A percentile compares a stretch with the other conserved stretches of the same genome.
Evolutionary conservation across 2,888 invertebrate genomes (phyloP).

Genomic region (Pelosia muscerda): DNA sequence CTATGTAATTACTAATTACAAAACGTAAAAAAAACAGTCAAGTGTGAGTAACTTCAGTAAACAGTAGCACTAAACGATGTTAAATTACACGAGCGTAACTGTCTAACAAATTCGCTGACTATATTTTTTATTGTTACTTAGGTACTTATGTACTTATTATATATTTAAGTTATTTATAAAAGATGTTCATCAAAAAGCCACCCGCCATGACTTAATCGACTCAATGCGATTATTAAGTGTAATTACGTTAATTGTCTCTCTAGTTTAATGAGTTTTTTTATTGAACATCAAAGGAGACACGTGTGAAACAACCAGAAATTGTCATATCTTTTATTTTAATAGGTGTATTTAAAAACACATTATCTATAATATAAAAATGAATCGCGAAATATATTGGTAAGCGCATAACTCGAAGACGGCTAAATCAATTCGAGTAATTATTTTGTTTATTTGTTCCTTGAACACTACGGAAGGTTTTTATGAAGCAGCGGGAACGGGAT

Average conservation of each 20-base stretch:
- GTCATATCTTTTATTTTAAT: background rate
- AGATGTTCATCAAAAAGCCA: background rate
- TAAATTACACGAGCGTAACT: background rate
- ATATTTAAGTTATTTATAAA: background rate
- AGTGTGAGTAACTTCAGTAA: background rate
- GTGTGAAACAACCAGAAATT: constrained; percentile 1
- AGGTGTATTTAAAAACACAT: background rate
- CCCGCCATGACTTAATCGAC: background rate
- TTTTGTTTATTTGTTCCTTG: too few relatives aligned
- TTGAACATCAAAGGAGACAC: background rate
- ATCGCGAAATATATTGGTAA: too few relatives aligned
- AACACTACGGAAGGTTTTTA: too few relatives aligned
- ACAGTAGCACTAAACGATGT: background rate
- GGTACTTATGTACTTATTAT: too few relatives aligned
- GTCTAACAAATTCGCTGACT: background rate
- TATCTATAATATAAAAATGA: too few relatives aligned
- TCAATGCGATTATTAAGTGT: background rate
- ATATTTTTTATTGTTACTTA: background rate
- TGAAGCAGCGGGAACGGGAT: too few relatives aligned
- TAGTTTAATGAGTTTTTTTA: constrained; percentile 1
- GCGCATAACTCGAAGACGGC: too few relatives aligned
- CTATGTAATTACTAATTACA: background rate
- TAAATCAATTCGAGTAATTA: too few relatives aligned
- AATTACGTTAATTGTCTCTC: background rate
- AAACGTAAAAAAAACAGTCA: background rate